Base-by-base conservation (phyloP, 2,797 vertebrate genomes). In the Pangasius krempfi region DNA sequence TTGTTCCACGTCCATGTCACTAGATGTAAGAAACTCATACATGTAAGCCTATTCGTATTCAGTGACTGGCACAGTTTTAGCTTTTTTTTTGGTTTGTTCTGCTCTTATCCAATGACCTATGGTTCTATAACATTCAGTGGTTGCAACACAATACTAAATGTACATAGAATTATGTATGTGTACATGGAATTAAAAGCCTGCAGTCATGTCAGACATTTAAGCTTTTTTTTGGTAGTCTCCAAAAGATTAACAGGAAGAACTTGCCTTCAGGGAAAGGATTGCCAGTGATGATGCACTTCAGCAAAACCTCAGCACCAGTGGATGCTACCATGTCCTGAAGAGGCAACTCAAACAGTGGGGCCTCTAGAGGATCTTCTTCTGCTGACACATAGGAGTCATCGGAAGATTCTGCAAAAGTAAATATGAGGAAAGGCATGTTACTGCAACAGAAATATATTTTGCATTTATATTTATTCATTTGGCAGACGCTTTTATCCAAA, bases 311-410 rank as follows among this genome's bases (percentile, higher is more conserved):
- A 0, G 95, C 93, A 76, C 98, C 98, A 78, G 97, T 94, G 0
- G 94, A 95, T 66, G 95, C 97, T 1, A 96, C 92, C 7, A 92
- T 94, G 91, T 98, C 97, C 91, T 97, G 97, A 86, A 99, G 95
- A 16, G 96, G 96, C 88, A 97, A 97, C 94, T 99, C 98, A 94
- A 99, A 99, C 85, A 98, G 52, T 0, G 99, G 99, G 0, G 97
- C 97, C 93, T 99, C 99, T 94, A 98, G 93, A 2, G 98, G 98
- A 83, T 99, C 99, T 92, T 99, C 99, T 88, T 95, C 99, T 30
- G 98, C 98, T 27, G 99, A 99, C 89, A 99, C 97, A 0, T 99
- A 99, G 18, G 98, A 99, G 92, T 99, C 99, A 0, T 99, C 99
- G 0, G 98, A 99, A 64, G 98, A 99, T 94, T 99, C 98, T 99